Evolutionary conservation across 2,888 invertebrate genomes (phyloP), one percentile per base, ranked within the genome.

Genomic region (Proisotoma minuta): DNA sequence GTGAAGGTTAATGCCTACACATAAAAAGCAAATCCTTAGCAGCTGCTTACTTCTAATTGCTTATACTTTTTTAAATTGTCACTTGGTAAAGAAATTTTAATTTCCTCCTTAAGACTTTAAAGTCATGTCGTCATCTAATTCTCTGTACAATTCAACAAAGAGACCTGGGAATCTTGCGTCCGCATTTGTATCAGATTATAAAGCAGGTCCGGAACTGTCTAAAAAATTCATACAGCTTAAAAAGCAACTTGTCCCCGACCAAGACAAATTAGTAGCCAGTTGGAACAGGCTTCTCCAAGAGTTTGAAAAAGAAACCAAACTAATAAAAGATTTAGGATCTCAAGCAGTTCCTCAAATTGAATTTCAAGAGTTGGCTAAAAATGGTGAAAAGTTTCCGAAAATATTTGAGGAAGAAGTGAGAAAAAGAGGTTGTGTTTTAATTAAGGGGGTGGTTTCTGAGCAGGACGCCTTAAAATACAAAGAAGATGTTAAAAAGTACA

Each of bases 111-210:
- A n/a, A n/a, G n/a, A n/a, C n/a, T n/a, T n/a, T n/a, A n/a, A n/a
- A n/a, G n/a, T n/a, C n/a, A n/a, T n/a, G n/a, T n/a, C n/a, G n/a
- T n/a, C n/a, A n/a, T n/a, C n/a, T n/a, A n/a, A n/a, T n/a, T n/a
- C n/a, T n/a, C n/a, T n/a, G n/a, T 57, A 57, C 18, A 1, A 18
- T 2, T 53, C 58, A 12, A 58, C 62, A 2, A 62, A 53, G 47
- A 57, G 51, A 22, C 53, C 62, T 20, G 62, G 62, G 15, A 47
- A 62, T 39, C 23, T 62, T 52, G 26, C 28, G n/a, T 53, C 62
- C 2, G 62, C 62, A 0, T 62, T 62, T 39, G 24, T 10, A 47
- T 2, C n/a, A 1, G 47, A 18, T 2, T 8, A 47, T 23, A 20
- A 62, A n/a, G n/a, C n/a, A n/a, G n/a, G n/a, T n/a, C 15, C 3